Base-by-base conservation (phyloP, 2,888 invertebrate species). In the Pterostichus niger region DNA sequence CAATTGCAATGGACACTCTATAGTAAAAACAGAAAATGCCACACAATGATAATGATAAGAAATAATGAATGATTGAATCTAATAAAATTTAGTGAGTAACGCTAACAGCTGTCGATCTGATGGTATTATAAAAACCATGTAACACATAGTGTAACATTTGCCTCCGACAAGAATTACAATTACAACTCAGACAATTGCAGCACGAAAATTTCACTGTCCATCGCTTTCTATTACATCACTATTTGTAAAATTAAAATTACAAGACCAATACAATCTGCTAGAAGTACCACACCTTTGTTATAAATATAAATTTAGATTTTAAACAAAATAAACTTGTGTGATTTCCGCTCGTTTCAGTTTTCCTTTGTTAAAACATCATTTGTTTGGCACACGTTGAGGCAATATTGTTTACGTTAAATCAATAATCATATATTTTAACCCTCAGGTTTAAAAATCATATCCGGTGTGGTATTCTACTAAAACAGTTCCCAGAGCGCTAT, bases 191-290 rank as follows among this genome's bases (percentile, higher is more conserved):
- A 54, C 54, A 35, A 40, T 78, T 78, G 78, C 61, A 5, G 44
- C 56, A 78, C 40, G 78, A 59, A 24, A 40, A 59, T 78, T 78
- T 44, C 78, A 56, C 78, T 59, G 78, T 15, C 5, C 44, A 24
- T 59, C 40, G 52, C 59, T 78, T 78, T 78, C 78, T 78, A 78
- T 78, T 78, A 59, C 78, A 78, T 78, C 59, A 78, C 61, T 78
- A 61, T 78, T 78, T 78, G 78, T 61, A 78, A 78, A 78, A 78
- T 59, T 61, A 61, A 56, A 78, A 78, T 59, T 54, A 56, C 52
- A 52, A 75, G 75, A 52, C 52, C 49, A 75, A 73, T 73, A 73
- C 59, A 15, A 31, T 46, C 73, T 73, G 44, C 11, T 9, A 17
- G 33, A 46, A 46, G 10, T 15, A 10, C 33, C 77, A 77, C 77